Conservation (phyloP, 53 echinoderm and acorn worm species). For the Arbacia lixula region DNA sequence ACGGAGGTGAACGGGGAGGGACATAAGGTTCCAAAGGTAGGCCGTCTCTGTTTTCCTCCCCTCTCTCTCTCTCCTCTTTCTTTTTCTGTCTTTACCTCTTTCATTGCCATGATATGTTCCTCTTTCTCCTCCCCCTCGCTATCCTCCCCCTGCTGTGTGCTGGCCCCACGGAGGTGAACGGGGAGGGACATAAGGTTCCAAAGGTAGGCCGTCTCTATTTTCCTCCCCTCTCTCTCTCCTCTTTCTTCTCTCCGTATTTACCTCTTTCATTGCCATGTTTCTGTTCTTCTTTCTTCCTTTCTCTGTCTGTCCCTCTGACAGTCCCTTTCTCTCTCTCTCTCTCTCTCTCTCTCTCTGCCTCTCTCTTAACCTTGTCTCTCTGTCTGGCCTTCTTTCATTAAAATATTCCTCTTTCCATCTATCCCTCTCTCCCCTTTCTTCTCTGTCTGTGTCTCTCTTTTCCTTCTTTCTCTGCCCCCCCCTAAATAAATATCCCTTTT, state of each 20-base stretch:
- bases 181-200: slow-evolving; percentile 87
- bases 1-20: slow-evolving; percentile 88
- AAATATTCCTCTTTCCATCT: no score
- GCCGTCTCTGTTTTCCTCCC: neutral
- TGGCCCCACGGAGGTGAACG: slow-evolving; percentile 91
- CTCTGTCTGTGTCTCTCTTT: no score
- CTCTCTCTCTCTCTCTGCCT: neutral
- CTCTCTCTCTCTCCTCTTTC: neutral
- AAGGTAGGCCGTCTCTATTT: slow-evolving; percentile 61
- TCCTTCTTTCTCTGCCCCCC: no score
- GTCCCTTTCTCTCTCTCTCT: neutral
- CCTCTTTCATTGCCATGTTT: neutral
- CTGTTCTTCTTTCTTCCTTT: no score
- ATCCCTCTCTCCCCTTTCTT: no score
- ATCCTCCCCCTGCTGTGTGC: slow-evolving; percentile 91
- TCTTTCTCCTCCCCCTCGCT: slow-evolving; percentile 84
- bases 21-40: slow-evolving; percentile 72
- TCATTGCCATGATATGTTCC: slow-evolving; percentile 78
- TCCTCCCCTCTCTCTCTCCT: neutral
- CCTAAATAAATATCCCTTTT: no score
- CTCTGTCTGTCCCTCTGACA: no score
- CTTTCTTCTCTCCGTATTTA: neutral
- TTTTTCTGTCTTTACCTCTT: neutral
- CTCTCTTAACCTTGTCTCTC: no score
- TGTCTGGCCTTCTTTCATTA: no score